Evolutionary conservation across 2,113 vertebrate genomes (phyloP).

Genomic region (Tamias sibiricus): DNA sequence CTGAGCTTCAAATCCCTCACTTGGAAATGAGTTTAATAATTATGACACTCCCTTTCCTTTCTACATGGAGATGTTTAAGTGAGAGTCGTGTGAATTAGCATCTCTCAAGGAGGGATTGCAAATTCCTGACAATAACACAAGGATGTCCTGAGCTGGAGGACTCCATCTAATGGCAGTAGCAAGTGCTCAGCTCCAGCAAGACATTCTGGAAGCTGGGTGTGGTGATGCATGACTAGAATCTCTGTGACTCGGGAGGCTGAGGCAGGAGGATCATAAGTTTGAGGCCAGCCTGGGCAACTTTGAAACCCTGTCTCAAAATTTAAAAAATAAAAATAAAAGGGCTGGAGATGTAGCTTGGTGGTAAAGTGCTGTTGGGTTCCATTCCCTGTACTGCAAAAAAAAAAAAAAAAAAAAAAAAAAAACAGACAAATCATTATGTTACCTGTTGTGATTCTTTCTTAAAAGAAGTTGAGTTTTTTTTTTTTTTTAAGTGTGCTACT

Average conservation of each 20-base stretch:
- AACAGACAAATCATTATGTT: neutral
- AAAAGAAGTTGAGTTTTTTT: neutral
- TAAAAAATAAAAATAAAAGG: neutral
- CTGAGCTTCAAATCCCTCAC: neutral
- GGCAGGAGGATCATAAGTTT: neutral
- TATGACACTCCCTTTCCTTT: neutral
- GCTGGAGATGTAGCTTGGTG: neutral
- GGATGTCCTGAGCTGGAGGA: neutral
- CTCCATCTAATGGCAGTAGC: neutral
- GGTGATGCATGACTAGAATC: neutral
- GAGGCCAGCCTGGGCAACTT: neutral
- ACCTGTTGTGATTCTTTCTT: conserved; percentile 7
- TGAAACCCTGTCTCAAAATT: neutral
- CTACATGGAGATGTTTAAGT: neutral
- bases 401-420: neutral
- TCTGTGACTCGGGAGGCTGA: neutral
- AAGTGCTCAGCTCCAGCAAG: neutral
- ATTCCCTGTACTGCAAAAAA: neutral
- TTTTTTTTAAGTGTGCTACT: no score
- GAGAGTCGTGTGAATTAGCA: neutral
- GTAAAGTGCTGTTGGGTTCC: neutral
- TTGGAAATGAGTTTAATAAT: neutral
- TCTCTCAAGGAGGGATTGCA: neutral
- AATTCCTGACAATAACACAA: neutral
- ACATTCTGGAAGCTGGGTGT: no score